Evolutionary conservation across 2,888 invertebrate species (phyloP).

Genomic region (Patella ulyssiponensis): DNA sequence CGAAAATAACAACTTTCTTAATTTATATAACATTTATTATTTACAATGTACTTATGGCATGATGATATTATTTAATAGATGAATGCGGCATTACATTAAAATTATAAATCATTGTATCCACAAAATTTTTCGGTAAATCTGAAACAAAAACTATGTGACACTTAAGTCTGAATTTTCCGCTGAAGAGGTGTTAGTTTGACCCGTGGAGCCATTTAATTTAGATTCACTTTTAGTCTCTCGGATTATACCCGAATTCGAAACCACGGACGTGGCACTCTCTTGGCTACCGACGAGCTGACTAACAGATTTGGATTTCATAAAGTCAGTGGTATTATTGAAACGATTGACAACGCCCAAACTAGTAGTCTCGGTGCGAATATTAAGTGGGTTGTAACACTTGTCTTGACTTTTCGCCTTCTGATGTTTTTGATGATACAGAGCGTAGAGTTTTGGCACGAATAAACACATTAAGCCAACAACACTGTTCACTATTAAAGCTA

Average conservation of each 20-base stretch:
- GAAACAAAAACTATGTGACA: background rate
- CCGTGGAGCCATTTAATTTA: background rate
- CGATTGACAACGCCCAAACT: background rate
- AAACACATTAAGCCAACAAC: constrained; percentile 54
- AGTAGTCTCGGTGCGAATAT: background rate
- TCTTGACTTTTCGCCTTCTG: background rate
- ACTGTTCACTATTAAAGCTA: constrained; percentile 54
- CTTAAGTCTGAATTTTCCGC: background rate
- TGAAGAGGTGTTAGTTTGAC: background rate
- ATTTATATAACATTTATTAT: no score
- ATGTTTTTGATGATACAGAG: constrained; percentile 39
- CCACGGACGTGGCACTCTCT: background rate
- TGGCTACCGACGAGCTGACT: constrained; percentile 1
- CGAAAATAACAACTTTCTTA: no score
- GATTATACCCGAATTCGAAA: background rate
- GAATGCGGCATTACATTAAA: no score
- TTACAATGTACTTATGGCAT: no score
- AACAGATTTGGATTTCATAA: background rate
- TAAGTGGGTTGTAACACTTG: background rate
- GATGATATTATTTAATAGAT: no score
- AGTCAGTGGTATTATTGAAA: background rate
- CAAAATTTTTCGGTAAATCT: no score
- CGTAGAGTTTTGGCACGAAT: constrained; percentile 57
- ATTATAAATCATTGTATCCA: no score
- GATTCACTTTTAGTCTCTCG: background rate